Evolutionary conservation across 1,140 invertebrate genomes (phyloP), one percentile per base, ranked within the genome.

Genomic region (Watersipora subatra): DNA sequence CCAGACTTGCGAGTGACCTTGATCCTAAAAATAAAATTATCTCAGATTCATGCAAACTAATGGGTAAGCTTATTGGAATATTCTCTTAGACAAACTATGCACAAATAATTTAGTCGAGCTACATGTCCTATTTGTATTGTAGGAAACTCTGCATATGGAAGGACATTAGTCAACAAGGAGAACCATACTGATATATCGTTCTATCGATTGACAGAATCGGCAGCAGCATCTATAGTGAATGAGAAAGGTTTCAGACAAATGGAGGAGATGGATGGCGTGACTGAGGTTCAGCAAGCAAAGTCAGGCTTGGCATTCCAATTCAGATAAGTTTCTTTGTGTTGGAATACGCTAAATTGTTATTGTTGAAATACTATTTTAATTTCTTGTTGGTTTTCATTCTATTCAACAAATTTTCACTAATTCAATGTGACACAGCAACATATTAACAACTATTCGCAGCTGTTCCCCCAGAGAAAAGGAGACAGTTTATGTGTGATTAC

Each of bases 11-110:
- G n/a, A 67, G 72, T 26, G 70, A 73, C 24, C 28, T 0, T 2
- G 63, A 68, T 25, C 56, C 63, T 22, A 28, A 55, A 19, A 65
- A 62, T n/a, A n/a, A 67, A 57, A 71, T 73, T 29, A 61, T 71
- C 12, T 69, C 70, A 1, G 70, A 72, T 22, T 59, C 64, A 0
- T 29, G 57, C 7, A 66, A 66, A 62, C 34, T 66, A 19, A 19
- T 34, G 1, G 64, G 64, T 24, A 62, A 62, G 34, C 34, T 7
- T 46, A n/a, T n/a, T n/a, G n/a, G n/a, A 46, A 46, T 12, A 12
- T 12, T 12, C 7, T 12, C n/a, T 12, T 12, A 12, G n/a, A 12
- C 7, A 46, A 46, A 7, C 7, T n/a, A n/a, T n/a, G n/a, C n/a
- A n/a, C n/a, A n/a, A n/a, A n/a, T n/a, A n/a, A n/a, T n/a, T n/a